Conservation (phyloP, 2,797 vertebrate genomes). For the Syndactyla subalaris region DNA sequence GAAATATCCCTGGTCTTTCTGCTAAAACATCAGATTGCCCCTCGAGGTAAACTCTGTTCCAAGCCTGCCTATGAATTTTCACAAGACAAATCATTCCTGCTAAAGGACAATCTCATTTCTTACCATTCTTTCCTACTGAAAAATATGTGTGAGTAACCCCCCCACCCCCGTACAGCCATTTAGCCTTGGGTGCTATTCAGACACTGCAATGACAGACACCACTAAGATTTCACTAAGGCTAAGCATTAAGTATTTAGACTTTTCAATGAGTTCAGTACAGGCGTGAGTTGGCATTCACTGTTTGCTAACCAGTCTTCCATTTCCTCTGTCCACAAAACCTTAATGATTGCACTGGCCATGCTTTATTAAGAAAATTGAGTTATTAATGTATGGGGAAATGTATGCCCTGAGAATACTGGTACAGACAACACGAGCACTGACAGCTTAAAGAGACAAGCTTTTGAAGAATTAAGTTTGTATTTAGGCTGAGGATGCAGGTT, state of each 20-base stretch:
- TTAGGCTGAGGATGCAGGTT: neutral
- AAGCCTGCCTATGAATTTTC: neutral
- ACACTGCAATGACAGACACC: neutral
- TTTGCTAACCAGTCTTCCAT: neutral
- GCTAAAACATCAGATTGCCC: neutral
- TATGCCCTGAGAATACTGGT: neutral
- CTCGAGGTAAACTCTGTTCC: neutral
- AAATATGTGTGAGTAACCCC: neutral
- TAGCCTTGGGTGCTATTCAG: neutral
- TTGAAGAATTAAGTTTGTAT: neutral
- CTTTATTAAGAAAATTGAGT: neutral
- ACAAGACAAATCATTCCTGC: neutral
- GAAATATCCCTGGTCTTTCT: neutral
- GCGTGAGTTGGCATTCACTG: neutral
- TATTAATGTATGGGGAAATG: neutral
- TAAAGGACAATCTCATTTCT: neutral
- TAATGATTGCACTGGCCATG: neutral
- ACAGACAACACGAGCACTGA: neutral
- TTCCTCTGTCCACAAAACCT: neutral
- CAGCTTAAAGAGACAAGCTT: neutral
- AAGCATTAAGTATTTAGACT: neutral
- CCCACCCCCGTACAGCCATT: neutral
- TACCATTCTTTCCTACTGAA: neutral
- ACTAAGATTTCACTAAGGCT: neutral
- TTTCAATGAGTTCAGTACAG: neutral